A percentile compares a stretch with the other conserved stretches of the same genome.
phyloP scores from a whole-genome alignment of 2,888 invertebrate species.

The Poecilobothrus nobilitatus region DNA sequence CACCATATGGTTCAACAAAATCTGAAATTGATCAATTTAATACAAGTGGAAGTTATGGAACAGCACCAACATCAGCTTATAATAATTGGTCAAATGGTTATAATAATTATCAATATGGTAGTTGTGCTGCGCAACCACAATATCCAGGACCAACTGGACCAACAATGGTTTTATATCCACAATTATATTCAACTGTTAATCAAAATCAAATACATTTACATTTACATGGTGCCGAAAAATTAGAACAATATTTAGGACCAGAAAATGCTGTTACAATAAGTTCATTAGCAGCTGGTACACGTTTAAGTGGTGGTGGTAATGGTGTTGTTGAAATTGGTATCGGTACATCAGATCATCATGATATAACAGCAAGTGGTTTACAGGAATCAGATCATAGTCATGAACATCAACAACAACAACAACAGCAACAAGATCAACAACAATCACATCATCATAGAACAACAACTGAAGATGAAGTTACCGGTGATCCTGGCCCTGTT shows the following conservation, averaged over 20 bases:
- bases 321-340: slow-evolving; percentile 50
- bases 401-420: slow-evolving; percentile 8
- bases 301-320: slow-evolving; percentile 35
- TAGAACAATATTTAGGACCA: slow-evolving; percentile 56
- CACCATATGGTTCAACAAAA: slow-evolving; percentile 33
- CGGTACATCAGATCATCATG: slow-evolving; percentile 38
- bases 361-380: slow-evolving; percentile 12
- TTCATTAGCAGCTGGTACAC: slow-evolving; percentile 43
- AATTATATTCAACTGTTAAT: slow-evolving; percentile 74
- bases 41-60: slow-evolving; percentile 29
- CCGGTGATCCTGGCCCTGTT: slow-evolving; percentile 49
- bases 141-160: slow-evolving; percentile 42
- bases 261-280: slow-evolving; percentile 52
- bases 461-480: slow-evolving; percentile 32
- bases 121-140: slow-evolving; percentile 40
- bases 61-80: slow-evolving; percentile 35
- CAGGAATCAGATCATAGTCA: slow-evolving; percentile 23
- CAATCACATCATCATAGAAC: slow-evolving; percentile 9
- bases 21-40: slow-evolving; percentile 39
- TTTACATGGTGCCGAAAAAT: slow-evolving; percentile 57
- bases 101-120: slow-evolving; percentile 61
- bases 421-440: slow-evolving; percentile 13
- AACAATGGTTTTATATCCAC: slow-evolving; percentile 67
- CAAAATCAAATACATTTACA: slow-evolving; percentile 81
- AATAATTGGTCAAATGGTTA: slow-evolving; percentile 53